These are phyloP conservation scores for Tachina fera DNA, from an alignment of 2,888 invertebrate genomes.

Conservation along the genomic window DNA sequence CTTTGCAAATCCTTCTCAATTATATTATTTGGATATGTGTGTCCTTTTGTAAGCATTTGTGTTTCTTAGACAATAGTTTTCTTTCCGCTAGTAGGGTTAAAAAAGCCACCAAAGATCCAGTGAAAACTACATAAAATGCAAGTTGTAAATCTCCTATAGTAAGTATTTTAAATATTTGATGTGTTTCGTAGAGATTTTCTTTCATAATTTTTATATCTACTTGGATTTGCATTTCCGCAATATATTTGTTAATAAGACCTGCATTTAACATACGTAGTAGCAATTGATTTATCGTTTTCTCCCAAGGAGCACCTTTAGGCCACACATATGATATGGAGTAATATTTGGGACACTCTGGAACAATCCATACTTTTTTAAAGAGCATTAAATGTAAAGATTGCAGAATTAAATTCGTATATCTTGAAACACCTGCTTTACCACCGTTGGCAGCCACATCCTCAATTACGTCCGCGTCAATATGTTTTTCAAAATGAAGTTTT, in stretches of 20 bases:
- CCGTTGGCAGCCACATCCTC: slow-evolving; percentile 75
- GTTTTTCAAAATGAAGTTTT: slow-evolving; percentile 75
- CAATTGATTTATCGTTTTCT: slow-evolving; percentile 79
- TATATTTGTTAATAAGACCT: slow-evolving; percentile 82
- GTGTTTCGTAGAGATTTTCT: slow-evolving; percentile 63
- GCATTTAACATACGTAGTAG: slow-evolving; percentile 78
- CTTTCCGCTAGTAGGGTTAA: slow-evolving; percentile 75
- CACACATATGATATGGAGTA: slow-evolving; percentile 82
- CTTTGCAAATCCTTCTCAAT: no score
- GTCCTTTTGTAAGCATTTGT: not conserved
- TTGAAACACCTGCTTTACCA: slow-evolving; percentile 79
- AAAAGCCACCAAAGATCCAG: slow-evolving; percentile 76
- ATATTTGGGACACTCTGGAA: slow-evolving; percentile 82
- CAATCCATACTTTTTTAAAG: slow-evolving; percentile 77
- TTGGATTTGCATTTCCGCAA: slow-evolving; percentile 77
- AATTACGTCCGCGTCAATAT: slow-evolving; percentile 78
- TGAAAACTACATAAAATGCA: slow-evolving; percentile 80
- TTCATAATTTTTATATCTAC: slow-evolving; percentile 74
- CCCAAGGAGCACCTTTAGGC: slow-evolving; percentile 80
- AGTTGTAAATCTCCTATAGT: slow-evolving; percentile 81
- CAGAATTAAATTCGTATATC: slow-evolving; percentile 78
- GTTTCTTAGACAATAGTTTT: slow-evolving; percentile 10
- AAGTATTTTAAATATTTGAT: slow-evolving; percentile 76
- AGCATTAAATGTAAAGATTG: slow-evolving; percentile 77
- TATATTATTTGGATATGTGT: not conserved